Base-by-base conservation (phyloP, 2,888 invertebrate species). In the Eupithecia pulchellata region DNA sequence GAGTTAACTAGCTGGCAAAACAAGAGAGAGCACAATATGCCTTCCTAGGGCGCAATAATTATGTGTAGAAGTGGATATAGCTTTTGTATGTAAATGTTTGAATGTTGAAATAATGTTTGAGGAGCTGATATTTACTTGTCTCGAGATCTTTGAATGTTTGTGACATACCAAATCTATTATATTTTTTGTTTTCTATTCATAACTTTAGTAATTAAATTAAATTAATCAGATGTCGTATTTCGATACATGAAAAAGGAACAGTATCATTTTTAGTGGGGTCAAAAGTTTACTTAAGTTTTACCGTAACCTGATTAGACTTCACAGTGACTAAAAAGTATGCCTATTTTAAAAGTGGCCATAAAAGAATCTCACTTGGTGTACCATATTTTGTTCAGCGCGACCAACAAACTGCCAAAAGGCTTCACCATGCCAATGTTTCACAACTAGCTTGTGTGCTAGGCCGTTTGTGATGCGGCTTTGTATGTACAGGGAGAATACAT, bases 401-500 rank as follows among this genome's bases (percentile, higher is more conserved):
- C 39, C 47, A 64, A 65, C 36, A 64, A 52, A 64, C 64, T 55
- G 72, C 72, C 72, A 55, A 30, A 47, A 34, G 72, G 69, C 69
- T 64, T 72, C 39, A 39, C 32, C 58, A 66, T 69, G 72, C 72
- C 72, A 72, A 72, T 57, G 66, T 36, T 65, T 68, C 63, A 66
- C 25, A 66, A 64, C 72, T 69, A 65, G 75, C 70, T 73, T 72
- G n/a, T 13, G 25, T 36, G 72, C 66, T 77, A 39, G 32, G 64
- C 77, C 68, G 72, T 68, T 74, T 72, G 74, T 58, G 69, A 71
- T 77, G 76, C 75, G 72, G 69, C 11, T 72, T 72, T 55, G 71
- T 60, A 64, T 73, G 73, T 74, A 75, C 70, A 75, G 71, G 69
- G 68, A 73, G 62, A 36, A 64, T 64, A 39, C 9, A 57, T 14